phyloP scores from a whole-genome alignment of 2,797 vertebrate species.

The Ibycter americanus region DNA sequence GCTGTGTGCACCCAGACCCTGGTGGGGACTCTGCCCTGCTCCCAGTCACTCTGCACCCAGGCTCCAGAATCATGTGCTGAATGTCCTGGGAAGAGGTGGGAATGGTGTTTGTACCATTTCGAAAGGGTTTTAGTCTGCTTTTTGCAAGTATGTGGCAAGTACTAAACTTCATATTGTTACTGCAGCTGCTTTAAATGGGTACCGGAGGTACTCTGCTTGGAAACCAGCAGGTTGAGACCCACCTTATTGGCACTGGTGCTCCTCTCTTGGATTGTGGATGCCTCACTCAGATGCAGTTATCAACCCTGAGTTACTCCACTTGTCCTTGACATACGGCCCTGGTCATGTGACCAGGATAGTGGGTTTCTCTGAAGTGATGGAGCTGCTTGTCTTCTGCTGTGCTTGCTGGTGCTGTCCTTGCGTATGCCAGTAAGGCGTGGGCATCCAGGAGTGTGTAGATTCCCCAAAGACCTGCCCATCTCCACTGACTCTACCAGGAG shows the following conservation, averaged over 20 bases:
- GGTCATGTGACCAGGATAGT: background rate
- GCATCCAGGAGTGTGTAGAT: background rate
- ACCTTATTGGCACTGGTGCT: background rate
- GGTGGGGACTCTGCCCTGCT: background rate
- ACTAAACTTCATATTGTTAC: background rate
- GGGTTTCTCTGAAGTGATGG: background rate
- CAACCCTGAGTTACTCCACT: background rate
- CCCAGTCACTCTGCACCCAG: fast-evolving
- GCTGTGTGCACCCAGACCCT: background rate
- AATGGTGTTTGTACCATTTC: background rate
- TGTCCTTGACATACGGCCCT: background rate
- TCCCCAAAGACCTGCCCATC: background rate
- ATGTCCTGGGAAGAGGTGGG: background rate
- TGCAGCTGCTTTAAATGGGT: background rate
- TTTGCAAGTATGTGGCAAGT: background rate
- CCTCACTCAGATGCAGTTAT: background rate
- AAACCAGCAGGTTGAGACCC: background rate
- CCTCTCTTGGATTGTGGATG: background rate
- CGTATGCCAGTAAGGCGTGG: fast-evolving
- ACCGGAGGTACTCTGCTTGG: background rate
- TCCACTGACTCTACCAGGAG: background rate
- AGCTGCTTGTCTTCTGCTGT: background rate
- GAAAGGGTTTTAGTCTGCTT: background rate
- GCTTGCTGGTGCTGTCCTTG: background rate
- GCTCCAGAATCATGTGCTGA: background rate